Percentiles rank a stretch among this genome's conserved stretches.
Conservation (phyloP, 2,888 invertebrate genomes). For the Neoitamus cyanurus region DNA sequence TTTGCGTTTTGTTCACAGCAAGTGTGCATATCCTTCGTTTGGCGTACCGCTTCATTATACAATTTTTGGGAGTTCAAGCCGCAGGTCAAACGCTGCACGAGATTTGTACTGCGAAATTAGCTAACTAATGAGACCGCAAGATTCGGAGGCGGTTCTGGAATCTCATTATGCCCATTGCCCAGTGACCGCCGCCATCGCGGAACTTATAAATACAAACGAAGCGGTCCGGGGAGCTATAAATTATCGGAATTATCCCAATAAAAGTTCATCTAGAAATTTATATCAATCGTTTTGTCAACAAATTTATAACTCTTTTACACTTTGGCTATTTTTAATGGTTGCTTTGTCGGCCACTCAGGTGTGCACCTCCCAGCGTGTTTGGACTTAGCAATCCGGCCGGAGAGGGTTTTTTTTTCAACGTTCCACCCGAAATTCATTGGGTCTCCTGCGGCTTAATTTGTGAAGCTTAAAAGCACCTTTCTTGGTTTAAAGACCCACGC, state of each 20-base stretch:
- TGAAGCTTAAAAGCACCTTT: conserved; percentile 38
- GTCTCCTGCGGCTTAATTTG: conserved; percentile 36
- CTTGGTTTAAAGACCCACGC: conserved; percentile 17
- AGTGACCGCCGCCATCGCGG: neutral
- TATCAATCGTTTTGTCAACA: conserved; percentile 46
- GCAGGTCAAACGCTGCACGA: conserved; percentile 12
- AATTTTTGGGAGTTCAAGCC: neutral
- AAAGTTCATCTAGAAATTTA: conserved; percentile 42
- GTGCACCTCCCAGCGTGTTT: neutral
- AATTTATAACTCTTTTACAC: conserved; percentile 45
- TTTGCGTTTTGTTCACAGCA: conserved; percentile 11
- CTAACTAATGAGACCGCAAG: conserved; percentile 30
- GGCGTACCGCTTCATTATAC: neutral
- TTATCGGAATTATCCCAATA: conserved; percentile 35
- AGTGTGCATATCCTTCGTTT: conserved; percentile 10
- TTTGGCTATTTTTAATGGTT: conserved; percentile 39
- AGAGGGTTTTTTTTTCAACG: neutral
- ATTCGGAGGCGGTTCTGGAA: conserved; percentile 15
- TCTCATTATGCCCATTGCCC: neutral
- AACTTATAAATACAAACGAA: conserved; percentile 16
- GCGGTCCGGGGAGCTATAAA: neutral
- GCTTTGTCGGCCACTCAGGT: conserved; percentile 20
- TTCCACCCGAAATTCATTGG: neutral
- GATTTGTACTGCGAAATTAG: conserved; percentile 26
- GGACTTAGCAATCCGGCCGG: neutral